A percentile compares a stretch with the other conserved stretches of the same genome.
These are phyloP conservation scores for Simalia tracyae DNA, from an alignment of 2,797 vertebrate genomes.

Conservation along the genomic window DNA sequence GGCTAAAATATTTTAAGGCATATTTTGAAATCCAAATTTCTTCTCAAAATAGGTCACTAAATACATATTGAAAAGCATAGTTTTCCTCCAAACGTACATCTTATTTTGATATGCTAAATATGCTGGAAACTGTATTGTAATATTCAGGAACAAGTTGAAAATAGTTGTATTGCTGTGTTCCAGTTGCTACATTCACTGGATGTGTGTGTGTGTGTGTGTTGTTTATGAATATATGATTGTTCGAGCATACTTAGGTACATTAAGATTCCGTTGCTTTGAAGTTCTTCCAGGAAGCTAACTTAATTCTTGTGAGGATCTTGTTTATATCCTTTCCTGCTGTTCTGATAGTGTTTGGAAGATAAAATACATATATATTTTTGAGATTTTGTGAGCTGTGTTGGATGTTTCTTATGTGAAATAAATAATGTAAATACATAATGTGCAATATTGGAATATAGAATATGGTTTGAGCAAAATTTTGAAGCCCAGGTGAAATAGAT, in stretches of 20 bases:
- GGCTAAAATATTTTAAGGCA: conserved; percentile 5
- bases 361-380: not conserved
- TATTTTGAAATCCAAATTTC: conserved; percentile 15
- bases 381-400: not conserved
- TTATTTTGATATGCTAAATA: not conserved
- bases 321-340: too few species aligned
- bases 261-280: not conserved
- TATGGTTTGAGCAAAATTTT: not conserved
- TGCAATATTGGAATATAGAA: not conserved
- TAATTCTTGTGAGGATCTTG: too few species aligned
- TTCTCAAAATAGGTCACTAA: not conserved
- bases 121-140: not conserved
- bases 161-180: not conserved
- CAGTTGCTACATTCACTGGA: not conserved
- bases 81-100: not conserved
- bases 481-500: not conserved
- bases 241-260: not conserved
- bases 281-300: not conserved
- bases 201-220: too few species aligned
- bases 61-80: not conserved
- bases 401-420: not conserved
- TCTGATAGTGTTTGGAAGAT: not conserved
- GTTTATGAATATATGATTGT: not conserved
- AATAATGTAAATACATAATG: not conserved
- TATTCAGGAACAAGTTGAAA: not conserved